Percentiles rank a stretch among this genome's conserved stretches.
These are phyloP conservation scores for Phalangium opilio DNA, from an alignment of 2,888 invertebrate genomes.

Conservation along the genomic window DNA sequence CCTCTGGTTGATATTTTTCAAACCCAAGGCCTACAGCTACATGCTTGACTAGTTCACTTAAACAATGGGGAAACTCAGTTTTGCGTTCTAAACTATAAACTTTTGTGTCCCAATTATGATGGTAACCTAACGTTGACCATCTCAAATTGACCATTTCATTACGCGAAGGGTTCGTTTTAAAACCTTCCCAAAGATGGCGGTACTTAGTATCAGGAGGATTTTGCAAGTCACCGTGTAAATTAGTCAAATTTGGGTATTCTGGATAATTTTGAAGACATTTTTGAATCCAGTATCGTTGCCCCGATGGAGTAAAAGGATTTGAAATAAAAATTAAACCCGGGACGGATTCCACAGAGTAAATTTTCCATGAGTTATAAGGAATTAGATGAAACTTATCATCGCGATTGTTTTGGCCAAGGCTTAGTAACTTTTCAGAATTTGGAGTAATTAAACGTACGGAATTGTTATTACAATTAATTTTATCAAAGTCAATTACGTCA, in stretches of 20 bases:
- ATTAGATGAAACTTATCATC: constrained; percentile 32
- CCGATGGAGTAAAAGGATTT: constrained; percentile 62
- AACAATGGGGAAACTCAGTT: constrained; percentile 22
- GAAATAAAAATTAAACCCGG: constrained; percentile 58
- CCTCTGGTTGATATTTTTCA: constrained; percentile 40
- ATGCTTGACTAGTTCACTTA: constrained; percentile 9
- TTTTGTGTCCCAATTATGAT: constrained; percentile 96
- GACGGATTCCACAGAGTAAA: constrained; percentile 41
- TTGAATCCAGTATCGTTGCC: constrained; percentile 68
- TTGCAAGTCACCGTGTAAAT: constrained; percentile 24
- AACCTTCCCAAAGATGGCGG: constrained; percentile 1
- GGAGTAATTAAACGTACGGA: constrained; percentile 15
- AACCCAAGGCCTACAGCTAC: constrained; percentile 11
- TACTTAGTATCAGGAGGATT: background rate
- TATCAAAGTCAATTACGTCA: constrained; percentile 43
- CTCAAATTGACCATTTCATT: constrained; percentile 38
- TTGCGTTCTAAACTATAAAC: constrained; percentile 32
- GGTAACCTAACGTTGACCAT: constrained; percentile 94
- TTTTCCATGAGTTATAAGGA: constrained; percentile 43
- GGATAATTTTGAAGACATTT: constrained; percentile 63
- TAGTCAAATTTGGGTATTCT: constrained; percentile 41
- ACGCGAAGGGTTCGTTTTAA: background rate
- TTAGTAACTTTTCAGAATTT: background rate
- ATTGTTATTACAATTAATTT: background rate
- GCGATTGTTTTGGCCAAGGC: background rate